These are phyloP conservation scores for Busseola fusca DNA, from an alignment of 2,888 invertebrate genomes.

Conservation along the genomic window DNA sequence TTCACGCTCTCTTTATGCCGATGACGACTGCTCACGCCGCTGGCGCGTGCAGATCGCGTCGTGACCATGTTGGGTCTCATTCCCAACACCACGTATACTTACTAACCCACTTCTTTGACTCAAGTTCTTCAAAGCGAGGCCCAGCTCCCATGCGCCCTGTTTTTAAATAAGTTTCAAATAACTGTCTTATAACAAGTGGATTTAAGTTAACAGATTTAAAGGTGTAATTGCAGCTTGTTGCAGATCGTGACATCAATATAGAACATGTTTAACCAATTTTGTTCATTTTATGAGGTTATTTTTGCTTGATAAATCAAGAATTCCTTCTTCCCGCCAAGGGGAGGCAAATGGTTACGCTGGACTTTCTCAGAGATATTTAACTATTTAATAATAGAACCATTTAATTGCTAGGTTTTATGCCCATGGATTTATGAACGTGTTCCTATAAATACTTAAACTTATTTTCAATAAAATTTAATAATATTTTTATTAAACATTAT, in stretches of 20 bases:
- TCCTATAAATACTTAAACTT: no score
- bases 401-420: no score
- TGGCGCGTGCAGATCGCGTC: no score
- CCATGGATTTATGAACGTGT: no score
- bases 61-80: no score
- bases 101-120: conserved; percentile 28
- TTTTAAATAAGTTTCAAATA: conserved; percentile 41
- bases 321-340: neutral
- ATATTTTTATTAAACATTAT: neutral
- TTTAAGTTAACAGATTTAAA: conserved; percentile 41
- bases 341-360: neutral
- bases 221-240: conserved; percentile 31
- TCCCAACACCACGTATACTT: no score
- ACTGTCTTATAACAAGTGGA: conserved; percentile 39
- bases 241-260: neutral
- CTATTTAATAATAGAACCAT: neutral
- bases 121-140: conserved; percentile 28
- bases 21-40: no score
- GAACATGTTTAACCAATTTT: neutral
- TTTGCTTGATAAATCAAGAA: neutral
- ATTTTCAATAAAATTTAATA: no score
- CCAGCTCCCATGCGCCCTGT: conserved; percentile 23
- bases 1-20: no score
- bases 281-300: neutral
- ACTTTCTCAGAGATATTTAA: no score